These are phyloP conservation scores for Lomographa bimaculata DNA, from an alignment of 2,888 invertebrate genomes.

Conservation along the genomic window DNA sequence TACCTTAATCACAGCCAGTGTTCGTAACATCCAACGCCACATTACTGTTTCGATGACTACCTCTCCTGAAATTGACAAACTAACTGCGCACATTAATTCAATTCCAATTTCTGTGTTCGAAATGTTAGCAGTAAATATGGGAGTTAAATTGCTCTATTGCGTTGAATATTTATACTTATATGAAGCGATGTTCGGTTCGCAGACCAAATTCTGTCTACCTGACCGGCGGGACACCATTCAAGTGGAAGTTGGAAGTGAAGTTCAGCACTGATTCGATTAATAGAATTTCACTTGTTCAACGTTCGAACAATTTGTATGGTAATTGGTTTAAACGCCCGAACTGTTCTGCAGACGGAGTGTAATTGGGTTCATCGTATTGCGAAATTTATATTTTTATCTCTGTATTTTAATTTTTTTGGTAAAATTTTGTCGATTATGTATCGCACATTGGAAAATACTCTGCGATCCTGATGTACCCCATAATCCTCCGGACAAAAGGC, in stretches of 20 bases:
- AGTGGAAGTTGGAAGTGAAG: conserved; percentile 36
- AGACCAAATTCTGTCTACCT: conserved; percentile 45
- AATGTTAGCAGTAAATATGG: conserved; percentile 7
- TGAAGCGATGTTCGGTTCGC: conserved; percentile 35
- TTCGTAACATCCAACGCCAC: neutral
- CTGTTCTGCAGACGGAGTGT: neutral
- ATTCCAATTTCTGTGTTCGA: neutral
- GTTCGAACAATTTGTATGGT: conserved; percentile 29
- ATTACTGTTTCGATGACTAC: conserved; percentile 3
- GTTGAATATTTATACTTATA: conserved; percentile 51
- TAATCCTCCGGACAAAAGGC: too few species aligned
- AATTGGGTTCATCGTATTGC: neutral
- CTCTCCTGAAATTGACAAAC: too few species aligned
- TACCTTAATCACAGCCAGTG: too few species aligned
- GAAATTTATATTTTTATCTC: neutral
- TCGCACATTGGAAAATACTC: too few species aligned
- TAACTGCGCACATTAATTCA: too few species aligned
- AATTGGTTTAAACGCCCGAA: conserved; percentile 30
- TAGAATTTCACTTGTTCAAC: conserved; percentile 33
- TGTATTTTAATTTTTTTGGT: neutral
- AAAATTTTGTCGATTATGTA: too few species aligned
- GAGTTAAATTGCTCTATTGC: conserved; percentile 29
- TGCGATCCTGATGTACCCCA: too few species aligned
- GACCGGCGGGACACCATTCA: conserved; percentile 43
- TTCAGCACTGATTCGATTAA: conserved; percentile 42